A percentile compares a stretch with the other conserved stretches of the same genome.
Evolutionary conservation across 2,888 invertebrate species (phyloP).

Genomic region (Plebejus melissa): DNA sequence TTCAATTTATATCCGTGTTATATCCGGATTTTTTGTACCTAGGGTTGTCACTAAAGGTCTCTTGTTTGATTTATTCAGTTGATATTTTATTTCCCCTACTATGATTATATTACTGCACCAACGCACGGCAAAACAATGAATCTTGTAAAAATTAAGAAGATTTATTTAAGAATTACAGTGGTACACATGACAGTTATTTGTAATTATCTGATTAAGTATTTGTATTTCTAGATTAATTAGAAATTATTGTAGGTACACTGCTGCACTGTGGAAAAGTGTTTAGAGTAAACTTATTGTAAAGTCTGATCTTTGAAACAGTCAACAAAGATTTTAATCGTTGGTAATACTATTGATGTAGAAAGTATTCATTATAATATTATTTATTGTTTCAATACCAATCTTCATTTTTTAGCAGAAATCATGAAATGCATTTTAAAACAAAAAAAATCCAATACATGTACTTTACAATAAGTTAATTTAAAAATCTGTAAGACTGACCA

Average conservation of each 20-base stretch:
- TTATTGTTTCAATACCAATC: neutral
- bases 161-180: neutral
- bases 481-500: constrained; percentile 14
- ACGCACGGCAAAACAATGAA: no score
- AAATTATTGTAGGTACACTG: neutral
- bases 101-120: no score
- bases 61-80: no score
- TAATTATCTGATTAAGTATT: neutral
- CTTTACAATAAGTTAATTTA: constrained; percentile 5
- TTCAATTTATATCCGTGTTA: no score
- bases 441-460: neutral
- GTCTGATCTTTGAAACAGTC: neutral
- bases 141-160: no score
- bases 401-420: neutral
- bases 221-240: neutral
- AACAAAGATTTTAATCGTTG: neutral
- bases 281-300: neutral
- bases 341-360: neutral
- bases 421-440: neutral
- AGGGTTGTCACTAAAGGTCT: no score
- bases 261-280: neutral
- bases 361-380: neutral
- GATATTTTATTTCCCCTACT: no score
- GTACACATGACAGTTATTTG: neutral
- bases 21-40: no score